Conservation (phyloP, 2,888 invertebrate species). For the Phalera bucephala region DNA sequence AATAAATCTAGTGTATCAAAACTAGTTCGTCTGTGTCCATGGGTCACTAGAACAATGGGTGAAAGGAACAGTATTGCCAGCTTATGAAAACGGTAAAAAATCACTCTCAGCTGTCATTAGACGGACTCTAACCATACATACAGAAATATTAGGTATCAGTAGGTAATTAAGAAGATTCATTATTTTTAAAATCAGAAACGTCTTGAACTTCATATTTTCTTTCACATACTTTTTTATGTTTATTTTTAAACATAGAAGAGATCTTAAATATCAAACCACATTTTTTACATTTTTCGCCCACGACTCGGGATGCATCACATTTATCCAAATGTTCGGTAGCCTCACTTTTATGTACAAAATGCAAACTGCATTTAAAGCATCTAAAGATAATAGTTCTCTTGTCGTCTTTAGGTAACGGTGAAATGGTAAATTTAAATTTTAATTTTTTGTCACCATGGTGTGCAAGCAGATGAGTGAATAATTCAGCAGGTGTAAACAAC, state of each 20-base stretch:
- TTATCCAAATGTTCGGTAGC: constrained; percentile 11
- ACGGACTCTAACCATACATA: too few relatives aligned
- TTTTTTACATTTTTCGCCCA: constrained; percentile 9
- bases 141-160: too few relatives aligned
- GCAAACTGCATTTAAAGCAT: constrained; percentile 16
- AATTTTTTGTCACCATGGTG: constrained; percentile 57
- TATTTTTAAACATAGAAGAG: constrained; percentile 5
- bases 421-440: constrained; percentile 43
- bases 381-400: constrained; percentile 1
- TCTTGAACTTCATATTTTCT: constrained; percentile 3
- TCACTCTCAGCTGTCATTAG: too few relatives aligned
- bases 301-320: constrained; percentile 2
- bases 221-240: neutral
- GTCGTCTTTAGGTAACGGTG: constrained; percentile 25
- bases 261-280: constrained; percentile 12
- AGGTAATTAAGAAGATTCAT: neutral
- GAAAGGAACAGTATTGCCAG: too few relatives aligned
- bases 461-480: constrained; percentile 57
- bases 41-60: too few relatives aligned
- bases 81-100: too few relatives aligned
- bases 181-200: neutral
- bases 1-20: too few relatives aligned
- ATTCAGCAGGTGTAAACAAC: constrained; percentile 50
- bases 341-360: constrained; percentile 12
- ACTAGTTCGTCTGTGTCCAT: too few relatives aligned